Base-by-base conservation (phyloP, 2,888 invertebrate genomes). In the Celastrina argiolus region DNA sequence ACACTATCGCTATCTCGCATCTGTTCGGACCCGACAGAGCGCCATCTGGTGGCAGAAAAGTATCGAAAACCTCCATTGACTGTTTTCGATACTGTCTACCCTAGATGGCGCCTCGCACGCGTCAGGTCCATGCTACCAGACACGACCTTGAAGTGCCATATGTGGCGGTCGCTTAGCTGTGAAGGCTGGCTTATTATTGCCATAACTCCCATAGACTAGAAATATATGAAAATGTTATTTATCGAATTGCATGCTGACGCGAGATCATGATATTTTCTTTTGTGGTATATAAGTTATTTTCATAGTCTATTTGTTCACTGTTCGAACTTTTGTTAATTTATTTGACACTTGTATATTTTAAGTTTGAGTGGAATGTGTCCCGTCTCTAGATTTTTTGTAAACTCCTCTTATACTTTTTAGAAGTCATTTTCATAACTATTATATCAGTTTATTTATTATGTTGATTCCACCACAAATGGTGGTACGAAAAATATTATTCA, bases 301-400 rank as follows among this genome's bases (percentile, higher is more conserved):
- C 8, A 45, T 51, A 51, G 51, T 22, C 22, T 51, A 51, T 51
- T 51, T 51, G 26, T 51, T 51, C 5, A 22, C 26, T 51, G 51
- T 51, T 51, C 51, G 5, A 22, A 26, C 22, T 51, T 51, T 22
- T 51, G 45, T 45, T 45, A 18, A 51, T 12, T 51, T 51, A 51
- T 51, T 51, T 26, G 51, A 51, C 51, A 51, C 51, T 22, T 51
- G 51, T 51, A 51, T 51, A 51, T 51, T 51, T 51, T 51, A 22
- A 51, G 51, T 22, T 45, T 18, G 18, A 22, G 22, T 26, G 26
- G 12, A 22, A 22, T 22, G 51, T 51, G 12, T 22, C 22, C 22
- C 22, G 2, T 26, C 12, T 51, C 2, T 6, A 18, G 16, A 42
- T 42, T 51, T 51, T 22, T 26, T 51, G 51, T 22, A 10, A 5